Conservation (phyloP, 2,888 invertebrate genomes). For the Ornithoptera alexandrae region DNA sequence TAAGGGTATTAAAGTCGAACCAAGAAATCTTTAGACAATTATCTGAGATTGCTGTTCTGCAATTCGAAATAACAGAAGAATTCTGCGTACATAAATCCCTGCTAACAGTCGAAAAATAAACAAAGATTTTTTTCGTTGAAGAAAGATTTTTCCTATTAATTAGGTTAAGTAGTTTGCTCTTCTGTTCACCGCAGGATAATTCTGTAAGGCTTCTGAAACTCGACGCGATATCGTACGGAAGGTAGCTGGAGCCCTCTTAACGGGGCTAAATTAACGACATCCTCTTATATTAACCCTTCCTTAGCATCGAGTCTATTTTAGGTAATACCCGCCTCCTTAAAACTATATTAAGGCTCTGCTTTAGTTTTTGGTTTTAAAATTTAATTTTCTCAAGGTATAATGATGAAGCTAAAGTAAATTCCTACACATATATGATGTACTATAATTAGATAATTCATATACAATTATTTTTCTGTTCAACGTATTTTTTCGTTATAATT, state of each 20-base stretch:
- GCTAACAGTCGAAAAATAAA: neutral
- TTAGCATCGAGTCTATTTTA: slow-evolving; percentile 54
- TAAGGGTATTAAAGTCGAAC: neutral
- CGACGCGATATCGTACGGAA: slow-evolving; percentile 51
- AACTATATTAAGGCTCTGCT: slow-evolving; percentile 47
- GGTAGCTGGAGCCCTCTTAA: slow-evolving; percentile 46
- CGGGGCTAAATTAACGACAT: slow-evolving; percentile 63
- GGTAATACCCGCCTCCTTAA: slow-evolving; percentile 52
- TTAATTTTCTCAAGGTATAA: slow-evolving; percentile 11
- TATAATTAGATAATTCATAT: neutral
- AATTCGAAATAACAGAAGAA: neutral
- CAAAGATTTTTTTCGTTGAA: slow-evolving; percentile 23
- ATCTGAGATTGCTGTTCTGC: neutral
- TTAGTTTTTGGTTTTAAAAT: slow-evolving; percentile 32
- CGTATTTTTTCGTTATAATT: neutral
- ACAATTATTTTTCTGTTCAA: neutral
- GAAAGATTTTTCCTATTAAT: slow-evolving; percentile 59
- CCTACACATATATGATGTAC: neutral
- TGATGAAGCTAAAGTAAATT: neutral
- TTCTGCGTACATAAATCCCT: neutral
- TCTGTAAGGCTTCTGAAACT: slow-evolving; percentile 57
- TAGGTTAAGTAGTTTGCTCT: slow-evolving; percentile 69
- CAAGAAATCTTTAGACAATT: neutral
- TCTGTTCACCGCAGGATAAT: slow-evolving; percentile 57
- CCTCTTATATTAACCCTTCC: slow-evolving; percentile 69